Percentiles rank a stretch among this genome's conserved stretches.
phyloP scores from a whole-genome alignment of 2,888 invertebrate species.

The Metacarcinus magister region DNA sequence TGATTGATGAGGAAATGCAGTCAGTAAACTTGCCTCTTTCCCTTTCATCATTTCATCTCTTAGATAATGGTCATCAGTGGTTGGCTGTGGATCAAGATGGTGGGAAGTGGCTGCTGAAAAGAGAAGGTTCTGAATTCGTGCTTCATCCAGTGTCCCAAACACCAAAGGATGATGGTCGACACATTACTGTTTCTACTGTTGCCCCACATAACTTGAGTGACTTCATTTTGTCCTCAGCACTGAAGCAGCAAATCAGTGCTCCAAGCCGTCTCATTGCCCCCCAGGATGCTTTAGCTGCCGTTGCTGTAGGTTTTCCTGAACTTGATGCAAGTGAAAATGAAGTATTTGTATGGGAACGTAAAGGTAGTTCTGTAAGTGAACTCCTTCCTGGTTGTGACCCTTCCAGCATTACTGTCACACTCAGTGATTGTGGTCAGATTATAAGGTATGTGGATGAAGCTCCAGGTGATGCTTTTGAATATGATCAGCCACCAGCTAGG shows the following conservation, averaged over 20 bases:
- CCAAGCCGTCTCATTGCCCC: conserved; percentile 86
- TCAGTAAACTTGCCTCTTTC: conserved; percentile 84
- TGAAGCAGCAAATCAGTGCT: conserved; percentile 85
- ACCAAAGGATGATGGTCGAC: conserved; percentile 42
- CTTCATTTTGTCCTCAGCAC: conserved; percentile 84
- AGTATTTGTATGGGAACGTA: conserved; percentile 84
- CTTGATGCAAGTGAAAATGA: conserved; percentile 84
- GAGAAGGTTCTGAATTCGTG: conserved; percentile 83
- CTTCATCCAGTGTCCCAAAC: conserved; percentile 84
- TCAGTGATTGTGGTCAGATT: conserved; percentile 84
- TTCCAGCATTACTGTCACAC: conserved; percentile 75
- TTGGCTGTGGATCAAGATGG: conserved; percentile 84
- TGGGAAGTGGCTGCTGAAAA: conserved; percentile 83
- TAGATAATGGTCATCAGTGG: conserved; percentile 84
- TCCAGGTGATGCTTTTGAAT: conserved; percentile 70
- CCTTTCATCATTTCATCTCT: conserved; percentile 84
- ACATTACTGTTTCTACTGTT: conserved; percentile 8
- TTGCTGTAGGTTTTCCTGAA: conserved; percentile 86
- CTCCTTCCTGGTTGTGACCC: conserved; percentile 61
- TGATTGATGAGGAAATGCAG: conserved; percentile 84
- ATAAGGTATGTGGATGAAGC: conserved; percentile 83
- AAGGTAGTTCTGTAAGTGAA: neutral
- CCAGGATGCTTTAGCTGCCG: conserved; percentile 85
- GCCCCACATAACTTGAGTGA: conserved; percentile 83
- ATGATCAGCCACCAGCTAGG: conserved; percentile 83